Evolutionary conservation across 1,140 invertebrate genomes (phyloP), one percentile per base, ranked within the genome.

Genomic region (Geopemphigus sp.): DNA sequence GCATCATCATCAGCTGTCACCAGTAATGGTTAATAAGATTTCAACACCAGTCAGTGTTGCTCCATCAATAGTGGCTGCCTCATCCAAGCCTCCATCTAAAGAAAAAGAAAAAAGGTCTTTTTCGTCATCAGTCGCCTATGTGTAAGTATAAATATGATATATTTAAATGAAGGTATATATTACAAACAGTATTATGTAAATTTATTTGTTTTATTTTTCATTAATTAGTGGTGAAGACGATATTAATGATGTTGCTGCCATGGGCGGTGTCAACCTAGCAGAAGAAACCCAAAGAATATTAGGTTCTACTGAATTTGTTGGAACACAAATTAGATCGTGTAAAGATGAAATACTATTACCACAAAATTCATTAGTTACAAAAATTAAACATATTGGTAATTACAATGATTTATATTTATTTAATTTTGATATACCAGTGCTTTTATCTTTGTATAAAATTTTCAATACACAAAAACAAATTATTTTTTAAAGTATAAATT

Each of bases 221-320:
- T 59, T 50, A n/a, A 39, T 53, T 72, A 88, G 92, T 85, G 93
- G 91, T 45, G 95, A 97, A 85, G 95, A 97, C 87, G 95, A 97
- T 85, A 98, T 99, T 82, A 99, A 98, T 84, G 97, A 99, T 89
- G 97, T 99, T 0, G 96, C 97, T 29, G 96, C 96, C 10, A 99
- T 99, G 97, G 97, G 97, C 83, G 97, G 97, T 39, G 96, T 99
- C n/a, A 99, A 99, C 87, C 88, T 99, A 83, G 93, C 94, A 2
- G 97, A 99, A 87, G 97, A 99, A 87, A 93, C 93, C 73, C 95
- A 97, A 85, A 92, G 94, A 86, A 98, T 98, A 84, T 88, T 98
- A 45, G 95, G 96, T 5, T 94, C 94, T 5, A 96, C 95, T 6
- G 96, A 98, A 84, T 93, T 96, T 86, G 95, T 98, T 80, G 96